phyloP scores from a whole-genome alignment of 2,888 invertebrate genomes.

The Conistra vaccinii region DNA sequence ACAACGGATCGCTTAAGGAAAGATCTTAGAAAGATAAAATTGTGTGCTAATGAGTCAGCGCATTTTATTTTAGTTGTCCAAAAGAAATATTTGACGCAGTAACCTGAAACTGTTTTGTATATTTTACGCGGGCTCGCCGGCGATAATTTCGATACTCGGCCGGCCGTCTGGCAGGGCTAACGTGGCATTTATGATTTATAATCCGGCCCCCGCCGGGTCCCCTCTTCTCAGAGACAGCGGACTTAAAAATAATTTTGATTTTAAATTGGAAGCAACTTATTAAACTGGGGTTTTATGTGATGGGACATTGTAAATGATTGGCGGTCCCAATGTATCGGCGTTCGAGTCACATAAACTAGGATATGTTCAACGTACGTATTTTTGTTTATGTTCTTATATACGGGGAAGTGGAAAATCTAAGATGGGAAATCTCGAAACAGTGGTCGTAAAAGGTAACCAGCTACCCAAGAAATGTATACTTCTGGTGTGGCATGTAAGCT shows the following conservation, averaged over 20 bases:
- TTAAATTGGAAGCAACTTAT: slow-evolving; percentile 88
- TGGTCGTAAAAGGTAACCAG: slow-evolving; percentile 30
- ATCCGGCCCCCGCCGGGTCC: slow-evolving; percentile 86
- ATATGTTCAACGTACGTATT: slow-evolving; percentile 7
- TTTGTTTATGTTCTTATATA: slow-evolving; percentile 26
- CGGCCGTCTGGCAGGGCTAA: slow-evolving; percentile 80
- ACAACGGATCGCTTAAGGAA: slow-evolving; percentile 31
- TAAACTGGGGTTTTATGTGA: slow-evolving; percentile 83
- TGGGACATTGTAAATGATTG: slow-evolving; percentile 77
- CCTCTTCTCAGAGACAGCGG: slow-evolving; percentile 85
- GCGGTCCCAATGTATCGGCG: slow-evolving; percentile 55
- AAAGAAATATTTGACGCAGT: slow-evolving; percentile 86
- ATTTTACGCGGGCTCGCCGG: slow-evolving; percentile 84
- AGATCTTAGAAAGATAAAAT: slow-evolving; percentile 53
- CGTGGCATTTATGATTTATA: slow-evolving; percentile 90
- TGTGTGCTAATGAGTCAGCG: slow-evolving; percentile 79
- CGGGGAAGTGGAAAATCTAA: slow-evolving; percentile 22
- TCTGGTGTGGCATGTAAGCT: slow-evolving; percentile 16
- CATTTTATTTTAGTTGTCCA: slow-evolving; percentile 80
- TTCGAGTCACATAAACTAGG: slow-evolving; percentile 42
- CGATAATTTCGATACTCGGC: slow-evolving; percentile 87
- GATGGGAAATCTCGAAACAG: slow-evolving; percentile 11
- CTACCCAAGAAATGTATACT: slow-evolving; percentile 22
- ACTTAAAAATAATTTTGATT: slow-evolving; percentile 86
- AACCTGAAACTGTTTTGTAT: slow-evolving; percentile 88